phyloP scores from a whole-genome alignment of 2,888 invertebrate genomes.

The Diaprepes abbreviatus region DNA sequence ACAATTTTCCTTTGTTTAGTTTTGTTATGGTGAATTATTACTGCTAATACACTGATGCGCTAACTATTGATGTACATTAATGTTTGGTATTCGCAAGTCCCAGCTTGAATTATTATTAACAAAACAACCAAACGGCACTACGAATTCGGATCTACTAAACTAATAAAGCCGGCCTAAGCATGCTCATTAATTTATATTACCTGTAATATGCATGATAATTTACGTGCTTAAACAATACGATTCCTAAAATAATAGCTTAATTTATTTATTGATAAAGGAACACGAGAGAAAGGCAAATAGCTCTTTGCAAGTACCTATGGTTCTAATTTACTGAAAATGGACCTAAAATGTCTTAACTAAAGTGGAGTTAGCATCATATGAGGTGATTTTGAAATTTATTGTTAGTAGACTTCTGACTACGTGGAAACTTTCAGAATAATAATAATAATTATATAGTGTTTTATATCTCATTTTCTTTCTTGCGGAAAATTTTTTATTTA shows the following conservation, averaged over 20 bases:
- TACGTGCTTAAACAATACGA: constrained; percentile 26
- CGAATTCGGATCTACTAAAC: constrained; percentile 23
- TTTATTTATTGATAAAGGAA: not conserved
- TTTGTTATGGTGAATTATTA: not conserved
- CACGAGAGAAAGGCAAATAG: no score
- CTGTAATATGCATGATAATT: constrained; percentile 34
- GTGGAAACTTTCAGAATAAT: no score
- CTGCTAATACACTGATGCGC: constrained; percentile 3
- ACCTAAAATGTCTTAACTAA: no score
- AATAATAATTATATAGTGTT: no score
- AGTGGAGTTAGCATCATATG: no score
- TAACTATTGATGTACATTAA: constrained; percentile 32
- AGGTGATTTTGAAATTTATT: no score
- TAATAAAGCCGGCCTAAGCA: constrained; percentile 26
- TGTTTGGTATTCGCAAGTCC: constrained; percentile 32
- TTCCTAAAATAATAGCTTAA: not conserved
- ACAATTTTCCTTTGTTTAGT: constrained; percentile 8
- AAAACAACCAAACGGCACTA: constrained; percentile 18
- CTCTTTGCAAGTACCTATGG: no score
- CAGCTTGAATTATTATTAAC: constrained; percentile 32
- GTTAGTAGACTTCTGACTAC: no score
- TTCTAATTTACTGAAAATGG: no score
- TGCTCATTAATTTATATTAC: constrained; percentile 39
- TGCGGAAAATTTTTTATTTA: no score
- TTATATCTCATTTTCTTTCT: no score